Evolutionary conservation across 2,113 vertebrate genomes (phyloP), one percentile per base, ranked within the genome.

Genomic region (Heterotis niloticus): DNA sequence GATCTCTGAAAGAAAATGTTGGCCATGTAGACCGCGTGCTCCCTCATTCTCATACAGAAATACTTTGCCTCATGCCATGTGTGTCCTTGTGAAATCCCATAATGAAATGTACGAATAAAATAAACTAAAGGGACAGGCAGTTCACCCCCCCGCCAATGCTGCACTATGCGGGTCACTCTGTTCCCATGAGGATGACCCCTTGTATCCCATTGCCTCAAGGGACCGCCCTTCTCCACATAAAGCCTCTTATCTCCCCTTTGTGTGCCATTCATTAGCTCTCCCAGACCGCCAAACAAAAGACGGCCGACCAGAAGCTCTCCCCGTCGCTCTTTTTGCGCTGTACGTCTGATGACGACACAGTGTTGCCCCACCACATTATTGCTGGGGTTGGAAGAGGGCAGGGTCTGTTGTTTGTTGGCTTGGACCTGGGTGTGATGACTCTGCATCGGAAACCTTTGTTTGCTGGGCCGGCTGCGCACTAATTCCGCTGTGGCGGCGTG

Each of bases 131-230:
- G 29, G 28, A 69, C 54, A 59, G 56, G 20, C 20, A 26, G 20
- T 74, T 13, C 34, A 7, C 34, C 34, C 34, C n/a, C 57, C 56
- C 11, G 16, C 57, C 34, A 28, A 14, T 34, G 28, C 68, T 29
- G 5, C 24, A 12, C 56, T 62, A 3, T 17, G 18, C 11, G 56
- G 26, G 12, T 14, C 10, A 54, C 52, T 75, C 73, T 26, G 73
- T 62, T 62, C 60, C 72, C 56, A 60, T 59, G 72, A 75, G 56
- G 73, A 75, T 18, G 73, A 75, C 73, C 73, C 34, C 73, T 75
- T 59, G 17, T 20, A 29, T 72, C 70, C 34, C 70, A 54, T 18
- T 13, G 73, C 73, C 29, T 18, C 56, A 18, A 62, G 73, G 73
- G 56, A 60, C 26, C 13, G 24, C 72, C n/a, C 54, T 75, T 56